A percentile compares a stretch with the other conserved stretches of the same genome.
Conservation (phyloP, 2,888 invertebrate species). For the Morinoia aosen region DNA sequence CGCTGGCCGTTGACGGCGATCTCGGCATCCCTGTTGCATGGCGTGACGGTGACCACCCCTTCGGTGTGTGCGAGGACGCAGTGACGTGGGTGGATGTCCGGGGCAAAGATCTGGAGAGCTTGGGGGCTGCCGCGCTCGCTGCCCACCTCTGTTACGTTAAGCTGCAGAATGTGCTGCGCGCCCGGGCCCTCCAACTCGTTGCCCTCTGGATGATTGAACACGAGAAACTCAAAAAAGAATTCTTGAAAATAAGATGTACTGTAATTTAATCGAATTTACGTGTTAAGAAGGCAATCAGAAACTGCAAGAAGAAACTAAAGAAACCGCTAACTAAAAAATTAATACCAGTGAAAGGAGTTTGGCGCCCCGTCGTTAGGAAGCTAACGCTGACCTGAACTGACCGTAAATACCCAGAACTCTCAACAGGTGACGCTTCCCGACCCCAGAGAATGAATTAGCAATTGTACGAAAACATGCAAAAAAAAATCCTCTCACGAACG, state of each 20-base stretch:
- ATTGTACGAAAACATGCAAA: too few relatives aligned
- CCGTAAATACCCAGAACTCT: too few relatives aligned
- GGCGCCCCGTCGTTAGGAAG: too few relatives aligned
- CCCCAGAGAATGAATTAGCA: too few relatives aligned
- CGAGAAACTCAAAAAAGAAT: not conserved
- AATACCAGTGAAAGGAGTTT: too few relatives aligned
- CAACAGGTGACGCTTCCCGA: too few relatives aligned
- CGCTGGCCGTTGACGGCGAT: slow-evolving; percentile 95
- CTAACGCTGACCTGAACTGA: too few relatives aligned
- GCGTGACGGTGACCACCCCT: slow-evolving; percentile 93
- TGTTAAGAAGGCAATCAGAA: not conserved
- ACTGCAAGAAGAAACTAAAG: not conserved
- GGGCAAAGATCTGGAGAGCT: slow-evolving; percentile 78
- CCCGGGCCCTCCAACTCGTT: slow-evolving; percentile 73
- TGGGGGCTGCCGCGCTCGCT: slow-evolving; percentile 80
- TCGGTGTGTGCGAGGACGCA: slow-evolving; percentile 93
- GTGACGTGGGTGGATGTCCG: slow-evolving; percentile 93
- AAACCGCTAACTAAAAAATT: too few relatives aligned
- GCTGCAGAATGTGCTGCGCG: slow-evolving; percentile 72
- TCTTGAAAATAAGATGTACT: slow-evolving; percentile 28
- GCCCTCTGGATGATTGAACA: slow-evolving; percentile 72
- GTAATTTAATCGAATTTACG: not conserved
- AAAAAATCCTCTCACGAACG: too few relatives aligned
- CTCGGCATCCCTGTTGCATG: slow-evolving; percentile 92
- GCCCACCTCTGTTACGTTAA: slow-evolving; percentile 81